phyloP scores from a whole-genome alignment of 2,888 invertebrate genomes.

The Phortica okadai region DNA sequence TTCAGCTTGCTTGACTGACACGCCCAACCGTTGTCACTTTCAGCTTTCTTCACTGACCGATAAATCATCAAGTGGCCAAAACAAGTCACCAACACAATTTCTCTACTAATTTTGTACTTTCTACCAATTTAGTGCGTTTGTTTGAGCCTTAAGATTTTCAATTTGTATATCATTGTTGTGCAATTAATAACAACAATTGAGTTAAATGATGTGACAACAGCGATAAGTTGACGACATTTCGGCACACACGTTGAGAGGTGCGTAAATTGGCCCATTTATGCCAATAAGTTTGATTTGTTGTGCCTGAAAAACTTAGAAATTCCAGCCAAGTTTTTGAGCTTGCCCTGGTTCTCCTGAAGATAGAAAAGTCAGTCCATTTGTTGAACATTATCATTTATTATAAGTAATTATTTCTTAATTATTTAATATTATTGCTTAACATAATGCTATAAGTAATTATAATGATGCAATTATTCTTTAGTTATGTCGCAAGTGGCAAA shows the following conservation, averaged over 20 bases:
- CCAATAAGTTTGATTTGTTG: too few relatives aligned
- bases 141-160: slow-evolving; percentile 54
- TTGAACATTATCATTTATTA: slow-evolving; percentile 46
- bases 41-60: slow-evolving; percentile 20
- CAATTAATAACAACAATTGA: slow-evolving; percentile 46
- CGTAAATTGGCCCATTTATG: too few relatives aligned
- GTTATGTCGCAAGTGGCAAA: too few relatives aligned
- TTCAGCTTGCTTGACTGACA: background rate
- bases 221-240: too few relatives aligned
- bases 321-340: too few relatives aligned
- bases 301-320: too few relatives aligned
- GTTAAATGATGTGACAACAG: background rate
- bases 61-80: too few relatives aligned
- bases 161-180: slow-evolving; percentile 47
- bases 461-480: slow-evolving; percentile 38
- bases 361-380: slow-evolving; percentile 48
- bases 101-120: slow-evolving; percentile 52
- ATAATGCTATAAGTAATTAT: slow-evolving; percentile 44
- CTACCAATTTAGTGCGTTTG: slow-evolving; percentile 64
- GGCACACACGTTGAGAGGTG: too few relatives aligned
- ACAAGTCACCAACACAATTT: background rate
- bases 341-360: background rate
- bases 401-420: slow-evolving; percentile 42
- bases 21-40: slow-evolving; percentile 36
- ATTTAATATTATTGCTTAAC: slow-evolving; percentile 32